Percentiles rank a stretch among this genome's conserved stretches.
Conservation (phyloP, 2,113 vertebrate genomes). For the Rhinolophus sinicus region DNA sequence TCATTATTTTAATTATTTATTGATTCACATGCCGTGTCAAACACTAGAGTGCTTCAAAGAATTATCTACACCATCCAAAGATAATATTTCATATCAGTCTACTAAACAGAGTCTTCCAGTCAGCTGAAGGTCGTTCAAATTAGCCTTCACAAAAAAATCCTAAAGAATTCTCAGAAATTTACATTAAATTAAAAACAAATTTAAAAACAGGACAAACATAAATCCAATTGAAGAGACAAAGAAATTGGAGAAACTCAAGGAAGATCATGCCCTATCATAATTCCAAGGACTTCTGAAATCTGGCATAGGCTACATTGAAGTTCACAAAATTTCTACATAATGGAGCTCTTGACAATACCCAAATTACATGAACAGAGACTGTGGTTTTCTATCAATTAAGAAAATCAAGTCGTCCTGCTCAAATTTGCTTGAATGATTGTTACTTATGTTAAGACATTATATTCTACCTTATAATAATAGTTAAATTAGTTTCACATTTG, state of each 20-base stretch:
- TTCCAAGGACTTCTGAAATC: neutral
- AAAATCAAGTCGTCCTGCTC: neutral
- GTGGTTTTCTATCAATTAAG: neutral
- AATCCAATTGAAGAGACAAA: conserved; percentile 4
- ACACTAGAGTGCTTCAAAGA: conserved; percentile 56
- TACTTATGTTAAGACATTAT: neutral
- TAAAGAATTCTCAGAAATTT: neutral
- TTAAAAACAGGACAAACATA: neutral
- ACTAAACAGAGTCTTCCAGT: conserved; percentile 54
- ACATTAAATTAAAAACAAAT: neutral
- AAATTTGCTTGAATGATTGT: neutral
- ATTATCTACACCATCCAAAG: conserved; percentile 50
- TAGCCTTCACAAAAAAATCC: neutral
- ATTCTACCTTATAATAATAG: neutral
- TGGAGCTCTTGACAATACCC: neutral
- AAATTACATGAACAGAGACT: neutral
- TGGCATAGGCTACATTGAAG: neutral
- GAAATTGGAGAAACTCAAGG: neutral
- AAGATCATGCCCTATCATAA: neutral
- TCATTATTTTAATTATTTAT: conserved; percentile 76
- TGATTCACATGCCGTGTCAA: conserved; percentile 52
- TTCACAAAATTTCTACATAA: conserved; percentile 9
- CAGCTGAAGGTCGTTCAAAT: conserved; percentile 14
- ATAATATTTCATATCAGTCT: neutral
- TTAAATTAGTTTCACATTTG: neutral